Conservation (phyloP, 1,140 invertebrate species). For the Antheraea pernyi region DNA sequence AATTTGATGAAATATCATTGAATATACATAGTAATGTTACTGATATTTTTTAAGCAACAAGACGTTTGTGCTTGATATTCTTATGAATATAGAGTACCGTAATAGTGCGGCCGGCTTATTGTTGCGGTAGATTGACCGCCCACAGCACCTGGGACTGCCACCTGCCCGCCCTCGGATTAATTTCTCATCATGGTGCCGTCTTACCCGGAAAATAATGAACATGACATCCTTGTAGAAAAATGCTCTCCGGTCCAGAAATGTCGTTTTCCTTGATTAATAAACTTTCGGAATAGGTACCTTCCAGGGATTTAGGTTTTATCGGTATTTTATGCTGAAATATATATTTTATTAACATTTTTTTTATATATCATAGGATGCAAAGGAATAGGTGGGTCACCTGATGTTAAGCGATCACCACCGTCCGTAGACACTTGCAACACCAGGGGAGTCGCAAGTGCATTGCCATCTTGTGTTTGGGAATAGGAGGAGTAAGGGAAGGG, state of each 20-base stretch:
- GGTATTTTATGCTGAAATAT: background rate
- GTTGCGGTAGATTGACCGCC: constrained; percentile 50
- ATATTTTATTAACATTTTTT: no score
- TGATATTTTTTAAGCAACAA: background rate
- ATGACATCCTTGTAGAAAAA: constrained; percentile 66
- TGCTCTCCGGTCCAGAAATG: constrained; percentile 48
- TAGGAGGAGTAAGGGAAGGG: no score
- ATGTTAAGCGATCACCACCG: no score
- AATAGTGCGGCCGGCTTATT: constrained; percentile 34
- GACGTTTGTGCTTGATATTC: constrained; percentile 40
- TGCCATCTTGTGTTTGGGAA: no score
- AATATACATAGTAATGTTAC: background rate
- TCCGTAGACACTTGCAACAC: no score
- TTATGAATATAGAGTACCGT: constrained; percentile 18
- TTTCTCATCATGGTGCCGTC: constrained; percentile 66
- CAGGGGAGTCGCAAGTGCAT: no score
- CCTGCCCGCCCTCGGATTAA: constrained; percentile 66
- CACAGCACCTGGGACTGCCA: constrained; percentile 55
- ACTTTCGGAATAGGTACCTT: constrained; percentile 33
- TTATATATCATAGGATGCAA: no score
- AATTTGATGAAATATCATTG: no score
- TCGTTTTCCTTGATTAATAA: constrained; percentile 66
- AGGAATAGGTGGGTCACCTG: no score
- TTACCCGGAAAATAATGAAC: constrained; percentile 60
- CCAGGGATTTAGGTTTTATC: background rate